Evolutionary conservation across 2,888 invertebrate genomes (phyloP).

Genomic region (Callimorpha dominula): DNA sequence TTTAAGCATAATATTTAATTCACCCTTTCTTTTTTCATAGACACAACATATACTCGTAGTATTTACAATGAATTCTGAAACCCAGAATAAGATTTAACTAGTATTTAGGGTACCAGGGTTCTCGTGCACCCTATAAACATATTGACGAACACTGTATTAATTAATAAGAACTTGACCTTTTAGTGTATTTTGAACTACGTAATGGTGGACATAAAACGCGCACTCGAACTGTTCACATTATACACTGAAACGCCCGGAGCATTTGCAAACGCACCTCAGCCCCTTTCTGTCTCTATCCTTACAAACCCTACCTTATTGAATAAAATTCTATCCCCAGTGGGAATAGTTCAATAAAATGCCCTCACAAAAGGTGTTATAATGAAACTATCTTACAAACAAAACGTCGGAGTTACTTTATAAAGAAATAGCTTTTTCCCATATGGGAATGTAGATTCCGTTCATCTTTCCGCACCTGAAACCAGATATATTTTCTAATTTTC

Average conservation of each 20-base stretch:
- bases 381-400: constrained; percentile 53
- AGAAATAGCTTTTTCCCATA: constrained; percentile 33
- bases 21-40: too few relatives aligned
- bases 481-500: too few relatives aligned
- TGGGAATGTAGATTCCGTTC: constrained; percentile 14
- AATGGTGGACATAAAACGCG: constrained; percentile 14
- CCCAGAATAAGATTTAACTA: too few relatives aligned
- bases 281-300: constrained; percentile 33
- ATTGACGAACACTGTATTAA: too few relatives aligned
- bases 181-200: constrained; percentile 5
- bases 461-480: background rate
- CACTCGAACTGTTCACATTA: constrained; percentile 24
- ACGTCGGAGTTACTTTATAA: constrained; percentile 43
- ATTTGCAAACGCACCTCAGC: constrained; percentile 33
- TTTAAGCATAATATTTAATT: background rate
- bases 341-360: constrained; percentile 51
- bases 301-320: constrained; percentile 52
- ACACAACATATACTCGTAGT: too few relatives aligned
- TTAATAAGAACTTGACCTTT: too few relatives aligned
- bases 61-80: too few relatives aligned
- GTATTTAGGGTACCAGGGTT: too few relatives aligned
- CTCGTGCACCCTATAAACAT: too few relatives aligned
- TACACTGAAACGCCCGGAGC: constrained; percentile 19
- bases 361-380: constrained; percentile 52
- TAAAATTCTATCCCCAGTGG: constrained; percentile 46